Evolutionary conservation across 2,888 invertebrate species (phyloP), one percentile per base, ranked within the genome.

Genomic region (Hermaeophaga mercurialis): DNA sequence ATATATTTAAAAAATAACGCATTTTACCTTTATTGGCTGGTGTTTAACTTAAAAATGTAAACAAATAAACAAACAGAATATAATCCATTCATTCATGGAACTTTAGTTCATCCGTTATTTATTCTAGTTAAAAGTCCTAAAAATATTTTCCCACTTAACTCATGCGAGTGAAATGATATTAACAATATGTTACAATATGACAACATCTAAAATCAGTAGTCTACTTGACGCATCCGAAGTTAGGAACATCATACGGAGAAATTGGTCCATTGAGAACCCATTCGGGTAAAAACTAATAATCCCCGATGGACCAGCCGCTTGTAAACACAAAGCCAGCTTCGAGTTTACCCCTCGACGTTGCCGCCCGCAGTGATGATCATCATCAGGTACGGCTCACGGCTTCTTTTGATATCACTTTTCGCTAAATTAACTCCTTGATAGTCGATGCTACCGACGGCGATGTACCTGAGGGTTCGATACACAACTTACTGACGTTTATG

Each of bases 251-350:
- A 59, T 57, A 69, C 65, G 68, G 63, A 66, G 66, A 68, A 69
- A 65, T 69, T 66, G 61, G 57, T 58, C 65, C 64, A 68, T 69
- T 68, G 66, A 62, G 43, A 58, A 54, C n/a, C 38, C 52, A 50
- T 39, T 46, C 53, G 56, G 36, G 57, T 52, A 63, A 65, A 64
- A 66, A 65, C 59, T 65, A 66, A 66, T 66, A 66, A 66, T 66
- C 66, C 66, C 61, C 45, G 62, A 58, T 64, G 66, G 67, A 67
- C 66, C 63, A 66, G 67, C 65, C 66, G 67, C 63, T 69, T 66
- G 69, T 67, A 61, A 66, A 66, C 67, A 66, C 69, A 68, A 68
- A 68, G 66, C 56, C 50, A 56, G 58, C 53, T 45, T 43, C 38
- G 47, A 34, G 46, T 45, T n/a, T 54, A 44, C 41, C 56, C 54